Evolutionary conservation across 2,113 vertebrate genomes (phyloP), one percentile per base, ranked within the genome.

Genomic region (Athene cunicularia): DNA sequence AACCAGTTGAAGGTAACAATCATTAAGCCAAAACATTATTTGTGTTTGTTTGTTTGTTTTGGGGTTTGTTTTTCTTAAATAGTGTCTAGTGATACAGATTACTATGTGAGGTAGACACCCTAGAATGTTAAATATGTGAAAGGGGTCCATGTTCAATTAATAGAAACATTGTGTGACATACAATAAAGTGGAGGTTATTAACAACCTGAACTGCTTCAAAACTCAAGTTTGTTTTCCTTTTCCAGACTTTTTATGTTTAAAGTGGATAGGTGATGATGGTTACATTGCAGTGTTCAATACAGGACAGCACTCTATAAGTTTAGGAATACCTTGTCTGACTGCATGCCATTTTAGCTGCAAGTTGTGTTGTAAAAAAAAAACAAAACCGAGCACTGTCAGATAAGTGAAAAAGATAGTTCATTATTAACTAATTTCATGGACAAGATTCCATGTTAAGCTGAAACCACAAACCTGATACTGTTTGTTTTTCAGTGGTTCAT

Each of bases 161-260:
- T 8, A 55, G 47, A 82, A 80, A 72, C 5, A 14, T 58, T 63
- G 50, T 10, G 3, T 24, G 10, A 30, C 0, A 0, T 58, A 37
- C 35, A 58, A 28, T 71, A 43, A 67, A 33, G 6, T 47, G 26
- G 60, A 71, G 9, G 12, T 60, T 47, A 22, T 70, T 66, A 70
- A 66, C 28, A 86, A 12, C 7, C 8, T 67, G 59, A 74, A 12
- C 19, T 85, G 19, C 16, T 2, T 82, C 60, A 67, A 72, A 94
- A 41, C 22, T 63, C 5, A 1, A 32, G 19, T 11, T 72, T 43
- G 3, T 28, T 67, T 85, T 59, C 28, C 7, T 37, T 74, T 91
- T 52, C 45, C 35, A 55, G 56, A 63, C 6, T 16, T 71, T 45
- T 59, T 17, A 21, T 60, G 5, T 66, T 86, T 66, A 28, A 80